A percentile compares a stretch with the other conserved stretches of the same genome.
Evolutionary conservation across 2,113 vertebrate genomes (phyloP).

Genomic region (Xenus cinereus): DNA sequence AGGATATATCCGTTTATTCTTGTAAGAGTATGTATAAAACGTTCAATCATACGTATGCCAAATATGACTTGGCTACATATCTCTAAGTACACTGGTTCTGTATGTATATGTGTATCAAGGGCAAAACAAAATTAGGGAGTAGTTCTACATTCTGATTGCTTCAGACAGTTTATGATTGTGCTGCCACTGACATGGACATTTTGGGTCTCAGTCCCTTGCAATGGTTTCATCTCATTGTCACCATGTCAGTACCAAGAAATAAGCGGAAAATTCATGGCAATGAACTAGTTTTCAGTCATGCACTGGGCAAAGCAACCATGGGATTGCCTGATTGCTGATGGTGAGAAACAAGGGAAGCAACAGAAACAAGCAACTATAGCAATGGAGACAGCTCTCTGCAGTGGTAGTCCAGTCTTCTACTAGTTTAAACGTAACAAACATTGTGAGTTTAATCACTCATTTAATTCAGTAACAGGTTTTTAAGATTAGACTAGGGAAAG

Average conservation of each 20-base stretch:
- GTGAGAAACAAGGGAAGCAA: neutral
- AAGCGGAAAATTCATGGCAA: accelerated
- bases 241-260: neutral
- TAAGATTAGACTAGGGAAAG: neutral
- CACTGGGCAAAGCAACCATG: neutral
- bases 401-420: neutral
- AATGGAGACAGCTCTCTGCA: neutral
- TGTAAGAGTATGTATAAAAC: neutral
- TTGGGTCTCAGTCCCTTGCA: neutral
- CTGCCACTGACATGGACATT: neutral
- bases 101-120: neutral
- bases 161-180: neutral
- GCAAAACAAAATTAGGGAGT: neutral
- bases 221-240: neutral
- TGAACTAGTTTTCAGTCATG: neutral
- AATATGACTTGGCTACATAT: neutral
- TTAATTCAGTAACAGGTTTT: neutral
- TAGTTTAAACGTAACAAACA: neutral
- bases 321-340: neutral
- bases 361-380: neutral
- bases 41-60: neutral
- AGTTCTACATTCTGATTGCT: neutral
- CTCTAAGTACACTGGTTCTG: neutral
- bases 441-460: neutral
- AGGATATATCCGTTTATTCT: neutral